Evolutionary conservation across 2,888 invertebrate species (phyloP).

Genomic region (Crepidodera aurea): DNA sequence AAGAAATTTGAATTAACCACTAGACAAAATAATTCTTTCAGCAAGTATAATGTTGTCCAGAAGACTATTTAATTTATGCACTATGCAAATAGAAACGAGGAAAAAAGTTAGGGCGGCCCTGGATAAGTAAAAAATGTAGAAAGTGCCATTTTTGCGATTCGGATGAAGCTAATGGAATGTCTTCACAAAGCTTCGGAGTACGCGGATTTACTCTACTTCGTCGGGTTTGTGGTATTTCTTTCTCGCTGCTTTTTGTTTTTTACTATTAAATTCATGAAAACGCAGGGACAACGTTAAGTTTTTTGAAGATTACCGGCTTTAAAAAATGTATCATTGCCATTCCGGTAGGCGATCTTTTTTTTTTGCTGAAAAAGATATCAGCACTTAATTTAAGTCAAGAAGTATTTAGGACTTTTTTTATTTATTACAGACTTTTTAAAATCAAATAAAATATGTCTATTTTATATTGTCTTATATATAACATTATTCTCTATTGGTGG

Average conservation of each 20-base stretch:
- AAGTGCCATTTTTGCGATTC: constrained; percentile 53
- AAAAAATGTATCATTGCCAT: background rate
- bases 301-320: constrained; percentile 14
- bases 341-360: background rate
- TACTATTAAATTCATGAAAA: constrained; percentile 17
- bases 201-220: constrained; percentile 37
- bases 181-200: constrained; percentile 45
- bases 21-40: too few species aligned
- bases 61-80: too few species aligned
- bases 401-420: background rate
- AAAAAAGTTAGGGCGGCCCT: constrained; percentile 10
- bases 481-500: too few species aligned
- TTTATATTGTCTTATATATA: too few species aligned
- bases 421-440: background rate
- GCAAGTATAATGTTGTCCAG: too few species aligned
- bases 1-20: too few species aligned
- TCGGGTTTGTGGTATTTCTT: constrained; percentile 32
- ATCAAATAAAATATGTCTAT: too few species aligned
- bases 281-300: constrained; percentile 10
- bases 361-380: background rate
- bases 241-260: constrained; percentile 30
- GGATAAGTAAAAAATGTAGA: constrained; percentile 47
- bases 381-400: background rate
- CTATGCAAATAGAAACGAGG: background rate
- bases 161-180: constrained; percentile 53